Evolutionary conservation across 2,888 invertebrate genomes (phyloP), one percentile per base, ranked within the genome.

Genomic region (Ochropleura leucogaster): DNA sequence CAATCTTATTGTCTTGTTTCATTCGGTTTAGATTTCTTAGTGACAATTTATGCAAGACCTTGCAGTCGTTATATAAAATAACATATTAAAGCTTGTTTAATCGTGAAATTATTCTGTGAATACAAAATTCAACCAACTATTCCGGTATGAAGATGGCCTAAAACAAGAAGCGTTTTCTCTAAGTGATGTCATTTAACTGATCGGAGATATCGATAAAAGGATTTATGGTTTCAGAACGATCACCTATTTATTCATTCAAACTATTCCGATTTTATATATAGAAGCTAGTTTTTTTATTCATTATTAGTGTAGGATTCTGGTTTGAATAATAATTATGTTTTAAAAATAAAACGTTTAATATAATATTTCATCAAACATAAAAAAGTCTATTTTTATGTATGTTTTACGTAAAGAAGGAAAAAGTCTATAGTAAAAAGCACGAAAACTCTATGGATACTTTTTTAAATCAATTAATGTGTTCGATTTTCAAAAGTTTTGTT

Each of bases 111-210:
- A 30, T 70, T 77, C 4, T 51, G 3, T 30, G 3, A 3, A 42
- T 16, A 65, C 66, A 66, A 55, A 18, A 64, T 30, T 42, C 4
- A 30, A 47, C 42, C 20, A 46, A 14, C 46, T 74, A 59, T 64
- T 57, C 46, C 16, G 51, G 59, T 78, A 73, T 79, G 63, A 30
- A 82, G 20, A 49, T 68, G n/a, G 70, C 85, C 79, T 85, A 72
- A 74, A 69, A 73, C 72, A 62, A 77, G 77, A 71, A 84, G 73
- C 82, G 71, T 84, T 82, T 83, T 84, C 74, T 80, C 72, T 79
- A 86, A 86, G 83, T 86, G 86, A 86, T 86, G 85, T 80, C 86
- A 83, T 83, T 84, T 80, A 79, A 83, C 72, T 68, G 86, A 86
- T 86, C 70, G 59, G 20, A 75, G 69, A 80, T 76, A 80, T 86